These are phyloP conservation scores for Patella ulyssiponensis DNA, from an alignment of 2,888 invertebrate genomes.

Conservation along the genomic window DNA sequence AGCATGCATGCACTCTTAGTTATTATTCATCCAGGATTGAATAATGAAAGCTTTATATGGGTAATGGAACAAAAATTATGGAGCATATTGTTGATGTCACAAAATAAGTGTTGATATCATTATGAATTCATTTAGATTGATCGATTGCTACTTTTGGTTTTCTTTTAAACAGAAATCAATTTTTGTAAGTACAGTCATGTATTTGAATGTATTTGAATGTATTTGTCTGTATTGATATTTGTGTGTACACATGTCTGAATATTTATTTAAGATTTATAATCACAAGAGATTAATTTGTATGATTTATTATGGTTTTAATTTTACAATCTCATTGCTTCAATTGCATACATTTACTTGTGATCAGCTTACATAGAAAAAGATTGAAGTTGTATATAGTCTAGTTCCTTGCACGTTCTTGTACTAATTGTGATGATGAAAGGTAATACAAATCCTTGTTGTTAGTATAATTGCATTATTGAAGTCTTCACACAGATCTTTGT, in stretches of 20 bases:
- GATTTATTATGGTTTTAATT: no score
- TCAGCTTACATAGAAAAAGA: no score
- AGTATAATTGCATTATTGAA: no score
- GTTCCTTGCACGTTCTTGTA: no score
- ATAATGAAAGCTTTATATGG: neutral
- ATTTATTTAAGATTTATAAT: neutral
- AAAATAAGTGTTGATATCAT: neutral
- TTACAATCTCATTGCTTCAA: no score
- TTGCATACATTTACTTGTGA: no score
- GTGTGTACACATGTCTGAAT: slow-evolving; percentile 9
- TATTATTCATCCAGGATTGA: slow-evolving; percentile 15
- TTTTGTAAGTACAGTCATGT: neutral
- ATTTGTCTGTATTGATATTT: slow-evolving; percentile 17
- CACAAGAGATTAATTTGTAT: no score
- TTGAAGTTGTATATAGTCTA: no score
- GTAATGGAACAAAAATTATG: neutral
- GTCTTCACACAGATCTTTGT: no score
- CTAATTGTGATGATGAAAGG: no score
- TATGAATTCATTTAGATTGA: slow-evolving; percentile 7
- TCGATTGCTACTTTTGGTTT: neutral
- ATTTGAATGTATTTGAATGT: slow-evolving; percentile 12
- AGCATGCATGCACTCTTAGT: neutral
- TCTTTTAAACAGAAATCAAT: neutral
- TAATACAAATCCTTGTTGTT: no score
- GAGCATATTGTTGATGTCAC: neutral